Evolutionary conservation across 2,113 vertebrate genomes (phyloP).

Genomic region (Ameiurus melas): DNA sequence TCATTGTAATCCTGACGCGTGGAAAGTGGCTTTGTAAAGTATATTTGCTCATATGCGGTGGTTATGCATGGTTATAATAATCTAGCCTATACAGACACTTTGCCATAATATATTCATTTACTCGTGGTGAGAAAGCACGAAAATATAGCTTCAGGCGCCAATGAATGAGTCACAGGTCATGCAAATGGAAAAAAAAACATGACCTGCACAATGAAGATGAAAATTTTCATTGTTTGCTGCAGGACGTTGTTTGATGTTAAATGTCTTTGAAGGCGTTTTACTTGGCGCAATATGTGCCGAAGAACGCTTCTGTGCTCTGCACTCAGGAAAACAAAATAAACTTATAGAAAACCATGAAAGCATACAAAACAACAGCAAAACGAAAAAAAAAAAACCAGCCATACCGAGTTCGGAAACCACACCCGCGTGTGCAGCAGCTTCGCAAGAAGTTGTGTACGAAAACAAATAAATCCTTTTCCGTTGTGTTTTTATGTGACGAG

Average conservation of each 20-base stretch:
- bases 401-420: neutral
- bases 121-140: too few species aligned
- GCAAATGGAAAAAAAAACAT: neutral
- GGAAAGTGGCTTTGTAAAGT: neutral
- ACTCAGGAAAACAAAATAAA: slow-evolving; percentile 14
- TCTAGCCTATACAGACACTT: neutral
- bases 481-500: neutral
- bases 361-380: neutral
- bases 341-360: slow-evolving; percentile 6
- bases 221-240: neutral
- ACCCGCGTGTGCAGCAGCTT: neutral
- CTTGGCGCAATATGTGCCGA: neutral
- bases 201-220: neutral
- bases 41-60: neutral
- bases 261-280: slow-evolving; percentile 10
- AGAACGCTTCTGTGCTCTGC: neutral
- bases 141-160: slow-evolving; percentile 12
- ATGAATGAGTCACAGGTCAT: neutral
- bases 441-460: neutral
- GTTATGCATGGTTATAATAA: neutral
- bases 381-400: neutral
- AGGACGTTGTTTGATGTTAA: slow-evolving; percentile 8
- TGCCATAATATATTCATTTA: neutral
- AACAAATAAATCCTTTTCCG: neutral
- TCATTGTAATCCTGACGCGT: neutral